A percentile compares a stretch with the other conserved stretches of the same genome.
Conservation (phyloP, 53 echinoderm and acorn worm species). For the Zoroaster sp. region DNA sequence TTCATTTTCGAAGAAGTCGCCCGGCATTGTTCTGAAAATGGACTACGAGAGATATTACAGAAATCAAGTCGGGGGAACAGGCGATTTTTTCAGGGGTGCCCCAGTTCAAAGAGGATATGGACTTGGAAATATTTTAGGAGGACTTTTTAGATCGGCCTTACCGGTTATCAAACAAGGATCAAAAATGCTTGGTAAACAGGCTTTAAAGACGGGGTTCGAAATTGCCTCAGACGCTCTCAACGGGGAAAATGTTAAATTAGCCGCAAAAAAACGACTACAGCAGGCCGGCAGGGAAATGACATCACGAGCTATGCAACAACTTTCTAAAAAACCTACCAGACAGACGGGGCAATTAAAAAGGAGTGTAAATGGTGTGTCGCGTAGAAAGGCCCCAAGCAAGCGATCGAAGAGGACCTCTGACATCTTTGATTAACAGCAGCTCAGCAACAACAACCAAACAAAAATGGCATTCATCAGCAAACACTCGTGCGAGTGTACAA, state of each 20-base stretch:
- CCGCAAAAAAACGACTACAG: slow-evolving; percentile 9
- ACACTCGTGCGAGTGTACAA: slow-evolving; percentile 60
- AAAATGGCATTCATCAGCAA: slow-evolving; percentile 48
- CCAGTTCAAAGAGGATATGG: slow-evolving; percentile 66
- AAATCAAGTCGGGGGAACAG: not conserved
- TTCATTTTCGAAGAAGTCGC: slow-evolving; percentile 70
- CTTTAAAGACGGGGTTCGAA: slow-evolving; percentile 40
- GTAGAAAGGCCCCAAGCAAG: slow-evolving; percentile 44
- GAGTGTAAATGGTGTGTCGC: not conserved
- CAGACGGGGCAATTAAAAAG: not conserved
- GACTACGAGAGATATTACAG: not conserved
- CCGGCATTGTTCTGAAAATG: not conserved
- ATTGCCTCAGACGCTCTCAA: slow-evolving; percentile 41
- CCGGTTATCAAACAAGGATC: slow-evolving; percentile 63
- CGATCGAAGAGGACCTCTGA: slow-evolving; percentile 61
- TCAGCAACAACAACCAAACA: not conserved
- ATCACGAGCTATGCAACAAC: not conserved
- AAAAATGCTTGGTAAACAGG: slow-evolving; percentile 50
- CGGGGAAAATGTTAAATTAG: slow-evolving; percentile 29
- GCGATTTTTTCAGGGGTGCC: slow-evolving; percentile 31
- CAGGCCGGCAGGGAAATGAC: slow-evolving; percentile 54
- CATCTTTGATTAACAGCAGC: slow-evolving; percentile 19
- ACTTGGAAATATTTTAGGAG: slow-evolving; percentile 56
- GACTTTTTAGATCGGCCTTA: slow-evolving; percentile 57
- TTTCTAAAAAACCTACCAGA: not conserved